Percentiles rank a stretch among this genome's conserved stretches.
phyloP scores from a whole-genome alignment of 35 echinoderm and acorn worm genomes.

The Antedon bifida region DNA sequence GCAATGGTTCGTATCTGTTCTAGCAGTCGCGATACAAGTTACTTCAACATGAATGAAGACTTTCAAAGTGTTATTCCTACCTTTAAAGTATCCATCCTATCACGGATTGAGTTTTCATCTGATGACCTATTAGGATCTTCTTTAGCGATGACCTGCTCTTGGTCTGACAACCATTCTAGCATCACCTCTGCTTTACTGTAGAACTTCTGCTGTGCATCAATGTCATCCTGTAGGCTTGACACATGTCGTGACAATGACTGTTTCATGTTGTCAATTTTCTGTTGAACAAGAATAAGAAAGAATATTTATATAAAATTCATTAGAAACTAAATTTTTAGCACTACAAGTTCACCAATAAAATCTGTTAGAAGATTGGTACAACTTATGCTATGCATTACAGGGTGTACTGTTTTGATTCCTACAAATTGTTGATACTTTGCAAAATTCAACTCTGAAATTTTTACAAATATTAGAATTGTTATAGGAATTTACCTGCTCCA shows the following conservation, averaged over 20 bases:
- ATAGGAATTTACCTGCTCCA: constrained; percentile 46
- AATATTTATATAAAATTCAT: background rate
- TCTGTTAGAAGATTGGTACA: too few species aligned
- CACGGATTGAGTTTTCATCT: constrained; percentile 68
- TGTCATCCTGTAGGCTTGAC: constrained; percentile 23
- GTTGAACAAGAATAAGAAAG: background rate
- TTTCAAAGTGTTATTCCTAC: constrained; percentile 1
- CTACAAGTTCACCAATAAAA: too few species aligned
- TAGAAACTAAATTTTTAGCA: too few species aligned
- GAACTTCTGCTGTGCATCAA: constrained; percentile 34
- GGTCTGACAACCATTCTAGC: constrained; percentile 46
- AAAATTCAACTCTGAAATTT: too few species aligned
- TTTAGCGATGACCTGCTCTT: constrained; percentile 38
- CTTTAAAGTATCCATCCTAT: constrained; percentile 57
- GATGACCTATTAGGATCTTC: constrained; percentile 64
- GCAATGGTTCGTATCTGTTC: too few species aligned
- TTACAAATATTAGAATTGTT: too few species aligned
- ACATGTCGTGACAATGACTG: constrained; percentile 20
- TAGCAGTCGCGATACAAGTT: too few species aligned
- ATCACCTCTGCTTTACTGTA: constrained; percentile 19
- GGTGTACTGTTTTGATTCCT: too few species aligned
- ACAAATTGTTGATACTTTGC: too few species aligned
- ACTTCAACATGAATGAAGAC: too few species aligned
- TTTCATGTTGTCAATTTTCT: constrained; percentile 55
- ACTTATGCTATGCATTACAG: too few species aligned